A percentile compares a stretch with the other conserved stretches of the same genome.
Evolutionary conservation across 1,140 invertebrate species (phyloP).

Genomic region (Lysiphlebus fabarum): DNA sequence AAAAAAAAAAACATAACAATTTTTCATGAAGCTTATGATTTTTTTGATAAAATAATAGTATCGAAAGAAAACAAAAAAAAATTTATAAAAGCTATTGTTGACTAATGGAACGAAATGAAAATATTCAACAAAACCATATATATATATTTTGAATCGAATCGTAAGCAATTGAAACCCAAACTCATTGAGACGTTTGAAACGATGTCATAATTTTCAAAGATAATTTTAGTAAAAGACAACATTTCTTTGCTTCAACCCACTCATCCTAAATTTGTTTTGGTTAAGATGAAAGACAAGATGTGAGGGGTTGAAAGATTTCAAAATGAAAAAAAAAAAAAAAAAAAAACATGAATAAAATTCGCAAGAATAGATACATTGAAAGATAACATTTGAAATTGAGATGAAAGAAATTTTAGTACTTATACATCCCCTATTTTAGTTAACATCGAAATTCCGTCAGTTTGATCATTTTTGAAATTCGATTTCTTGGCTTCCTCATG

Average conservation of each 20-base stretch:
- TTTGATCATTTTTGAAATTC: slow-evolving; percentile 54
- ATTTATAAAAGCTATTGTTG: too few relatives aligned
- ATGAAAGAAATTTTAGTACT: slow-evolving; percentile 35
- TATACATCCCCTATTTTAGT: slow-evolving; percentile 30
- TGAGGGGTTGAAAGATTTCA: slow-evolving; percentile 12
- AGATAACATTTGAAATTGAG: slow-evolving; percentile 47
- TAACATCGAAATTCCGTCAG: slow-evolving; percentile 40
- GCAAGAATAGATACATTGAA: slow-evolving; percentile 39
- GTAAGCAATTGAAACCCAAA: slow-evolving; percentile 27
- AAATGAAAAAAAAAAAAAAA: slow-evolving; percentile 12
- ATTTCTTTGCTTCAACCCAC: slow-evolving; percentile 11
- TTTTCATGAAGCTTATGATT: too few relatives aligned
- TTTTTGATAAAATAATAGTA: too few relatives aligned
- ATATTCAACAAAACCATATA: too few relatives aligned
- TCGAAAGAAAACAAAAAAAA: too few relatives aligned
- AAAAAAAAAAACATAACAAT: too few relatives aligned
- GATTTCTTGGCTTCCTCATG: slow-evolving; percentile 44
- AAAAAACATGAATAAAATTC: slow-evolving; percentile 3
- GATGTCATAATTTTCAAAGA: slow-evolving; percentile 45
- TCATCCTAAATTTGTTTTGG: not conserved
- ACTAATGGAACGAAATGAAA: too few relatives aligned
- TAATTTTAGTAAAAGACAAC: slow-evolving; percentile 32
- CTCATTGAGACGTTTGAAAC: slow-evolving; percentile 40
- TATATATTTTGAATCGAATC: slow-evolving; percentile 12
- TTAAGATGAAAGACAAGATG: slow-evolving; percentile 2